A percentile compares a stretch with the other conserved stretches of the same genome.
Conservation (phyloP, 2,888 invertebrate species). For the Augochlorella aurata region DNA sequence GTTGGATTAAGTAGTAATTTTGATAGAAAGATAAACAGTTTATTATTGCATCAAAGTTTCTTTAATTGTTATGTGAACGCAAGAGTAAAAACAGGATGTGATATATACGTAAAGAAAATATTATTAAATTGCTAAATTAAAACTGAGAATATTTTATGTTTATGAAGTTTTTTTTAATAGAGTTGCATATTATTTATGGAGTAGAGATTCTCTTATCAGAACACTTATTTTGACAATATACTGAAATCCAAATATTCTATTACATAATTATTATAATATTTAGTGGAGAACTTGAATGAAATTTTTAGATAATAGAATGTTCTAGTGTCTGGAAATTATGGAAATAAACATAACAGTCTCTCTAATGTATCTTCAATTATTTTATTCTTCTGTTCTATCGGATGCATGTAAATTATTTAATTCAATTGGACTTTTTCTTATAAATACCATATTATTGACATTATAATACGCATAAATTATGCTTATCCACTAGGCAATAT, state of each 20-base stretch:
- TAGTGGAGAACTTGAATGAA: no score
- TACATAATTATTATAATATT: no score
- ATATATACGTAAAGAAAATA: background rate
- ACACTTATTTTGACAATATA: no score
- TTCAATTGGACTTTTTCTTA: background rate
- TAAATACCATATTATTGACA: background rate
- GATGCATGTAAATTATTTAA: background rate
- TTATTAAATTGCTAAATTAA: background rate
- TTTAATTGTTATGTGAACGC: background rate
- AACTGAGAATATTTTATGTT: background rate
- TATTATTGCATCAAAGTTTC: background rate
- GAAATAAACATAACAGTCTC: no score
- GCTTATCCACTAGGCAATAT: constrained; percentile 38
- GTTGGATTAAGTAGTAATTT: no score
- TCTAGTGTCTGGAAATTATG: no score
- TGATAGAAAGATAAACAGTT: background rate
- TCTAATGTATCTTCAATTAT: background rate
- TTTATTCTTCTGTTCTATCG: background rate
- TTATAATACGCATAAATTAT: constrained; percentile 21
- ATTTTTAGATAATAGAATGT: no score
- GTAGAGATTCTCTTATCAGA: no score
- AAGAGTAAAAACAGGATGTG: background rate
- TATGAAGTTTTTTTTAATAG: background rate
- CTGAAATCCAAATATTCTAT: no score
- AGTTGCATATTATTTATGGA: background rate